Evolutionary conservation across 2,888 invertebrate genomes (phyloP), one percentile per base, ranked within the genome.

Genomic region (Ornithoptera alexandrae): DNA sequence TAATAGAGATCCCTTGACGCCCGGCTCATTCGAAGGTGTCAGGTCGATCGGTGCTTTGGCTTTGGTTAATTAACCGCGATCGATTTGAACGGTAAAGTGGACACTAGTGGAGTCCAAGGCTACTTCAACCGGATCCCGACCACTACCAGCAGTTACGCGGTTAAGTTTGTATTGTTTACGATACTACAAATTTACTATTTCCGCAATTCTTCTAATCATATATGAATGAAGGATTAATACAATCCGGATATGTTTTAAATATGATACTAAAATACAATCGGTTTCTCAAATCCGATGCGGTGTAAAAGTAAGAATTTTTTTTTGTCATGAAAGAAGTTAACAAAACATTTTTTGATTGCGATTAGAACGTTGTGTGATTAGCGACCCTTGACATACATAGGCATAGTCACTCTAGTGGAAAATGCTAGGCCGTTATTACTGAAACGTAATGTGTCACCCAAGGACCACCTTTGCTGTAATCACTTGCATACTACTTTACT

Each of bases 81-180:
- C 83, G 87, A 90, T 89, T 90, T 88, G 90, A 91, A 84, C 83
- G 90, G 90, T 89, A 86, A 89, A 91, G 90, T 91, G 89, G 88
- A 86, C 87, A 88, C 87, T 90, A 84, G 82, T 83, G 81, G 84
- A 84, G 80, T 85, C 87, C 91, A 91, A 92, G 92, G 91, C 87
- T 90, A 87, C 78, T 79, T 82, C 83, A 87, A 91, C 92, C 90
- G 90, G 92, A 92, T 90, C 90, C 85, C 85, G 83, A 87, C 83
- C 88, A 86, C 88, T 85, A 85, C 83, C 83, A 88, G 89, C 87
- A 90, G 89, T 90, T 90, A 90, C 87, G 83, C 85, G 83, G 86
- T 87, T 86, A 85, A 84, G 83, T 83, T 81, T 73, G 82, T 80
- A 84, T 20, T 62, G n/a, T 20, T 20, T 57, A 57, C 57, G 6